Percentiles rank a stretch among this genome's conserved stretches.
These are phyloP conservation scores for Heteromurus nitidus DNA, from an alignment of 2,888 invertebrate genomes.

Conservation along the genomic window DNA sequence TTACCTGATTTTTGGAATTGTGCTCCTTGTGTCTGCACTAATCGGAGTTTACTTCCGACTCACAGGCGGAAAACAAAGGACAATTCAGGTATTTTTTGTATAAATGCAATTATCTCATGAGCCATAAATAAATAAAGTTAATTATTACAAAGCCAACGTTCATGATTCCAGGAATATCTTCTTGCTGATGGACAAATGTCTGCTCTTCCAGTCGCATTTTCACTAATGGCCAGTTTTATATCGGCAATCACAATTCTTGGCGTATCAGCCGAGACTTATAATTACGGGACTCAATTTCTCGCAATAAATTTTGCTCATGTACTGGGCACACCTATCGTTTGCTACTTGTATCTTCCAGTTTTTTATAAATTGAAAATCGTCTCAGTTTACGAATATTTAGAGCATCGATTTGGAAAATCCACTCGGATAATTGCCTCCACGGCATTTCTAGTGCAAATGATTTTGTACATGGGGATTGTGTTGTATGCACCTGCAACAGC, in stretches of 20 bases:
- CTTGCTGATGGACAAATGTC: slow-evolving; percentile 88
- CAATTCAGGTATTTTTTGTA: no score
- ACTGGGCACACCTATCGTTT: slow-evolving; percentile 85
- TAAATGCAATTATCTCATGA: no score
- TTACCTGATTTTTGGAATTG: slow-evolving; percentile 84
- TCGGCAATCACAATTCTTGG: slow-evolving; percentile 85
- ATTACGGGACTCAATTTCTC: slow-evolving; percentile 87
- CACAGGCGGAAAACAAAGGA: slow-evolving; percentile 89
- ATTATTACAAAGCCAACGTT: not conserved
- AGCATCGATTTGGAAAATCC: slow-evolving; percentile 84
- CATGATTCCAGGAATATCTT: slow-evolving; percentile 88
- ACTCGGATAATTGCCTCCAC: slow-evolving; percentile 87
- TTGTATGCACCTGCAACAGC: slow-evolving; percentile 95
- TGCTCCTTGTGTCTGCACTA: slow-evolving; percentile 83
- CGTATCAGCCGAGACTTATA: slow-evolving; percentile 91
- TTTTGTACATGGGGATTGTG: slow-evolving; percentile 92
- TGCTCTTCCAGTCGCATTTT: slow-evolving; percentile 86
- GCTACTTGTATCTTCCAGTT: slow-evolving; percentile 87
- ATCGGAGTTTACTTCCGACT: slow-evolving; percentile 91
- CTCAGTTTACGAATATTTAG: slow-evolving; percentile 86
- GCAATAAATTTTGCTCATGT: slow-evolving; percentile 86
- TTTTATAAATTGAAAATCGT: slow-evolving; percentile 88
- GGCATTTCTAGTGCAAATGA: slow-evolving; percentile 91
- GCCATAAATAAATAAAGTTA: not conserved
- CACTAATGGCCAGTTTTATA: slow-evolving; percentile 95